Conservation (phyloP, 1,140 invertebrate species). For the Ridgeia piscesae region DNA sequence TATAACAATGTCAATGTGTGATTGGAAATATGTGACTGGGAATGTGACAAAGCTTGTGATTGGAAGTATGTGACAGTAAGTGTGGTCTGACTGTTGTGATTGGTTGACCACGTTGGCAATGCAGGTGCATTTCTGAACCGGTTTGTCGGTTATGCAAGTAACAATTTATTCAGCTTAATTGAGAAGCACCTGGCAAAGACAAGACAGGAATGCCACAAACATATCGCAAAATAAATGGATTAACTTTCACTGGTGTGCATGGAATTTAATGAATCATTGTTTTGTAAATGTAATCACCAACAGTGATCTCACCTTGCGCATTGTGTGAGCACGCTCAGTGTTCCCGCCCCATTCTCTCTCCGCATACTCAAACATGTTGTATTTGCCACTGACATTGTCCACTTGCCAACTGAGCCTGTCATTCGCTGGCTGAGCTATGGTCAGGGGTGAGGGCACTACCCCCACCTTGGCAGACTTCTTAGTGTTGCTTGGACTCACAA, state of each 20-base stretch:
- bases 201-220: neutral
- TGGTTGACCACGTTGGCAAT: too few species aligned
- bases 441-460: neutral
- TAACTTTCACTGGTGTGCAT: too few species aligned
- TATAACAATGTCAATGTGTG: too few species aligned
- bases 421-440: neutral
- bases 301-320: constrained; percentile 35
- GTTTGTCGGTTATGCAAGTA: neutral
- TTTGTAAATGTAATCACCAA: neutral
- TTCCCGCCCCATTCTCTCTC: constrained; percentile 43
- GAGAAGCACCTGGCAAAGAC: neutral
- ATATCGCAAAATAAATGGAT: neutral
- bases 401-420: neutral
- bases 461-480: neutral
- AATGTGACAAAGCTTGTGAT: too few species aligned
- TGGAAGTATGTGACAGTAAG: too few species aligned
- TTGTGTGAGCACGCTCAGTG: constrained; percentile 39
- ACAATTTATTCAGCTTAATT: neutral
- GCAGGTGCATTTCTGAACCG: neutral
- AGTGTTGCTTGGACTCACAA: constrained; percentile 4
- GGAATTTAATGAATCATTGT: neutral
- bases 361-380: constrained; percentile 26
- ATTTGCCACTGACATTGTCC: constrained; percentile 20
- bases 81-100: too few species aligned
- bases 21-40: too few species aligned